Base-by-base conservation (phyloP, 2,113 vertebrate genomes). In the Cyphomyrus discorhynchus region DNA sequence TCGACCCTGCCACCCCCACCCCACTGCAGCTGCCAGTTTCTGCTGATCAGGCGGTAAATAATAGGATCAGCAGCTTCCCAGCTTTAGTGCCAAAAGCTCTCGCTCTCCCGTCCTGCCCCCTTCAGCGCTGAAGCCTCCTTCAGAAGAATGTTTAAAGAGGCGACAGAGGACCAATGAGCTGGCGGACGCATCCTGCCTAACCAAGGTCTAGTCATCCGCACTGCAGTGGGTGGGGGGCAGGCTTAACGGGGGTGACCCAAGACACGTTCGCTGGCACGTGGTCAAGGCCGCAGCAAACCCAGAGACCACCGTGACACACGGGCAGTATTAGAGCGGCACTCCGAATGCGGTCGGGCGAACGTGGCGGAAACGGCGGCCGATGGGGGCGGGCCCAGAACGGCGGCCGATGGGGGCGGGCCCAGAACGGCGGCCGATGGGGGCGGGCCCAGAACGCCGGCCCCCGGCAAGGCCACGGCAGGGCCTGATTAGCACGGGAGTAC, bases 401-500 rank as follows among this genome's bases (percentile, higher is more conserved):
- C 90, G 49, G 80, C 35, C 35, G 62, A 17, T 6, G 70, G 87
- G 46, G 39, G 42, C 15, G 24, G 50, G 24, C 15, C 47, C 31
- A 85, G 87, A 86, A 53, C 84, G 87, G 35, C 35, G 39, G n/a
- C 42, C 17, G 62, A 17, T 5, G 70, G 87, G 46, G 39, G 42
- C 15, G 24, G 50, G 24, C 15, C 47, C 31, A 85, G 87, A 85
- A 53, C 84, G 87, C 27, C 90, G 49, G 80, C 35, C 24, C 56
- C 50, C 31, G 31, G 90, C 84, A 21, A 90, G 87, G 95, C 95
- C 95, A 92, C 94, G 94, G 94, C 92, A 88, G 94, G 93, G 93
- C 95, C 96, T 96, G 96, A 96, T 96, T 96, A 96, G 96, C 95
- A 94, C 93, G 92, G 94, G 94, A 96, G 95, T 96, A 96, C 96